Percentiles rank a stretch among this genome's conserved stretches.
These are phyloP conservation scores for Diachrysia chrysitis DNA, from an alignment of 2,888 invertebrate genomes.

Conservation along the genomic window DNA sequence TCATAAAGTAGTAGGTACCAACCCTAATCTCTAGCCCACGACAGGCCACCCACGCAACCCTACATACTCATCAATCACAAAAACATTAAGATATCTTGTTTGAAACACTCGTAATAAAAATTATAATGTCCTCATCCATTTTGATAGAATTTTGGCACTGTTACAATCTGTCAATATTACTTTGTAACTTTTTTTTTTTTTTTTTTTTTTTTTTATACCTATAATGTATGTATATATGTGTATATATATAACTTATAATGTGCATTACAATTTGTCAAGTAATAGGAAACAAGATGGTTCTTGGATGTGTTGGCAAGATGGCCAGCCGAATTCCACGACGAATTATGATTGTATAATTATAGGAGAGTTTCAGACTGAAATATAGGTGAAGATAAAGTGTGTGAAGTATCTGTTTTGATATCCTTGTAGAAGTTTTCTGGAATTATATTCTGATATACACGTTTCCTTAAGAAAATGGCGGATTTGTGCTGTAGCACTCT, in stretches of 20 bases:
- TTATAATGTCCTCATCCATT: background rate
- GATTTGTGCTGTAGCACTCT: background rate
- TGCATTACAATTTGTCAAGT: slow-evolving; percentile 44
- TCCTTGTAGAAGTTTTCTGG: background rate
- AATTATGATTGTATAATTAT: slow-evolving; percentile 41
- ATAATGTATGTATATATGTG: too few species aligned
- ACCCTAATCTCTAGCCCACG: background rate
- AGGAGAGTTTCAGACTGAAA: slow-evolving; percentile 19
- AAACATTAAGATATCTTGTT: background rate
- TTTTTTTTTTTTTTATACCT: background rate
- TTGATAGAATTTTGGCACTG: slow-evolving; percentile 39
- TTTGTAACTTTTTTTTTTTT: too few species aligned
- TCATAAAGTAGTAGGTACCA: background rate
- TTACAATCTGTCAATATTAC: slow-evolving; percentile 34
- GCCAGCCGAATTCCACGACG: slow-evolving; percentile 46
- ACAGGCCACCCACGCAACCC: background rate
- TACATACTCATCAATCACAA: background rate
- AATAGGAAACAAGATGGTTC: slow-evolving; percentile 23
- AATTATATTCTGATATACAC: background rate
- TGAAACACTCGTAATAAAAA: background rate
- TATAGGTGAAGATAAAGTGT: background rate
- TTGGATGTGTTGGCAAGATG: slow-evolving; percentile 40
- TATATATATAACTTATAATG: slow-evolving; percentile 42
- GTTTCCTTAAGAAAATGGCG: background rate
- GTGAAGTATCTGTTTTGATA: background rate